Evolutionary conservation across 2,113 vertebrate species (phyloP).

Genomic region (Charadrius vociferus): DNA sequence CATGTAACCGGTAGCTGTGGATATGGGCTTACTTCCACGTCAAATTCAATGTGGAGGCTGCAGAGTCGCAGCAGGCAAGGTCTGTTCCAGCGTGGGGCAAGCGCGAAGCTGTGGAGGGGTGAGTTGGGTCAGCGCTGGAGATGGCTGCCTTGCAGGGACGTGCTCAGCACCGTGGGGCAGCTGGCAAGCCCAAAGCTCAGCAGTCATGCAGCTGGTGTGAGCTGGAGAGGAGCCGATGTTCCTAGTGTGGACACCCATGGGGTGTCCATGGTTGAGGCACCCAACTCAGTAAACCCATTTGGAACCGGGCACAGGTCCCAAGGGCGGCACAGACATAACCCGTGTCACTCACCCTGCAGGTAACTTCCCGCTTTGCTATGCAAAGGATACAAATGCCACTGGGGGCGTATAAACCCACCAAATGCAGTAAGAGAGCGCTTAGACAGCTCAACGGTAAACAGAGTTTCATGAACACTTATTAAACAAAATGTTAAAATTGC

Average conservation of each 20-base stretch:
- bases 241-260: background rate
- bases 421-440: rapidly evolving
- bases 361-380: background rate
- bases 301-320: background rate
- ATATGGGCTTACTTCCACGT: background rate
- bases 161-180: background rate
- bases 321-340: too few relatives aligned
- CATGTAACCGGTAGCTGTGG: background rate
- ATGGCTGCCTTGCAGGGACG: too few relatives aligned
- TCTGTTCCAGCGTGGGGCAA: background rate
- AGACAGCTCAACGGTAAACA: background rate
- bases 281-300: background rate
- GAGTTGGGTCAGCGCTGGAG: background rate
- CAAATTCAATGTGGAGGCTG: rapidly evolving
- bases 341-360: background rate
- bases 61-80: background rate
- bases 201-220: background rate
- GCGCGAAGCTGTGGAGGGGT: rapidly evolving
- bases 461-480: background rate
- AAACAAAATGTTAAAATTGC: background rate
- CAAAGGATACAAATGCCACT: background rate
- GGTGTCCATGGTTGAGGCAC: background rate
- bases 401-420: background rate
- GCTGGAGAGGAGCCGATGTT: background rate
- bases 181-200: background rate